Evolutionary conservation across 2,888 invertebrate species (phyloP), one percentile per base, ranked within the genome.

Genomic region (Ommatoiulus sabulosus): DNA sequence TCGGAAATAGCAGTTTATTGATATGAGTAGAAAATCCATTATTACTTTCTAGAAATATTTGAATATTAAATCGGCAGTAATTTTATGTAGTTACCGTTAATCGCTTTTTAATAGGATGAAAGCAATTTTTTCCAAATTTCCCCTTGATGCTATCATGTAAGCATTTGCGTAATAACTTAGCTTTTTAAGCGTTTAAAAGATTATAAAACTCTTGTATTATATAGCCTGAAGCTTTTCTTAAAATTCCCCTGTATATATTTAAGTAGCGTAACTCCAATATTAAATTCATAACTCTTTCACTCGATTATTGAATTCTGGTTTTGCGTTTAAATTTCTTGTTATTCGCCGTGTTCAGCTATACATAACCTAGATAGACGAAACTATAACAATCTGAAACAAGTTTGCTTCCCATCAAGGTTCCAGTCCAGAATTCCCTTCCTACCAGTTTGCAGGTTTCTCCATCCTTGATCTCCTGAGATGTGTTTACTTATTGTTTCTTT

Each of bases 381-480:
- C 10, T 72, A n/a, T 72, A 24, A 72, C 72, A 24, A 8, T 72
- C 20, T 24, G 1, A 72, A 72, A 72, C 72, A 24, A 72, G 72
- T 72, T 72, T 72, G 24, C 20, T 72, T 72, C 72, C 72, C 72
- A 20, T 20, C 72, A 72, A 72, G 72, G 72, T 72, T 72, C 72
- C 24, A 24, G 72, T 0, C 24, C 3, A 24, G 24, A 20, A 20
- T 72, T 72, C 17, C 52, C 12, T 52, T 12, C 52, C n/a, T 72
- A 24, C 24, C 72, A 72, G 72, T 72, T 72, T 72, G n/a, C 6
- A 2, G 0, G 6, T n/a, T 6, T 63, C 6, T 72, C 72, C 72
- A 72, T 72, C 72, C 72, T 72, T 72, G 72, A 72, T 72, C 72
- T 72, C 20, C 8, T 2, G 46, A 3, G 52, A 52, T 12, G 7